phyloP scores from a whole-genome alignment of 2,797 vertebrate genomes.

The Tadarida brasiliensis region DNA sequence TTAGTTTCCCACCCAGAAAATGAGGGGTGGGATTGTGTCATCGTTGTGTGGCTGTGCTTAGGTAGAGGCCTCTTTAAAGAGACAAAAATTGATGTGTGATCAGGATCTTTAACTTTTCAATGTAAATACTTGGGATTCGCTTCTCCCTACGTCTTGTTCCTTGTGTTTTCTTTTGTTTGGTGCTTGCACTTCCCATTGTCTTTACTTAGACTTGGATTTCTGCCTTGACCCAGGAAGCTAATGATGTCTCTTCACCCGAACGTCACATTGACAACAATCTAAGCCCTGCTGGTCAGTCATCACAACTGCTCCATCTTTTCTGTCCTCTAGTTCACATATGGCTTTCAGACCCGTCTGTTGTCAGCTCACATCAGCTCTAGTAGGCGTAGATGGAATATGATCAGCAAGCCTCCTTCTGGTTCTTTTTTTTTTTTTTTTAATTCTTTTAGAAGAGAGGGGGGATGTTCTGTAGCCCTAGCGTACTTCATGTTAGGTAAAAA shows the following conservation, averaged over 20 bases:
- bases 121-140: background rate
- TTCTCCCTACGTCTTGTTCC: background rate
- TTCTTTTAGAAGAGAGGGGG: fast-evolving
- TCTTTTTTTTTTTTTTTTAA: background rate
- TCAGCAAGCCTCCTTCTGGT: background rate
- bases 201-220: background rate
- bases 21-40: background rate
- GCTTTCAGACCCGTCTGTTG: background rate
- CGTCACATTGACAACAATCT: background rate
- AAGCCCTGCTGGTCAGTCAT: background rate
- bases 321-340: background rate
- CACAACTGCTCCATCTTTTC: background rate
- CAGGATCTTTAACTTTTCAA: background rate
- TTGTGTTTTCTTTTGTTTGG: background rate
- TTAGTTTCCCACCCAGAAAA: background rate
- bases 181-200: background rate
- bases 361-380: background rate
- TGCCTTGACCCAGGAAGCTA: background rate
- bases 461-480: background rate
- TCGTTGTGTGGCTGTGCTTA: background rate
- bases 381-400: background rate
- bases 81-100: background rate
- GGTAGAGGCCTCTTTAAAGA: background rate
- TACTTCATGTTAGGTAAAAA: background rate
- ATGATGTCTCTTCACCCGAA: background rate